Percentiles rank a stretch among this genome's conserved stretches.
phyloP scores from a whole-genome alignment of 2,113 vertebrate genomes.

The Merops nubicus region DNA sequence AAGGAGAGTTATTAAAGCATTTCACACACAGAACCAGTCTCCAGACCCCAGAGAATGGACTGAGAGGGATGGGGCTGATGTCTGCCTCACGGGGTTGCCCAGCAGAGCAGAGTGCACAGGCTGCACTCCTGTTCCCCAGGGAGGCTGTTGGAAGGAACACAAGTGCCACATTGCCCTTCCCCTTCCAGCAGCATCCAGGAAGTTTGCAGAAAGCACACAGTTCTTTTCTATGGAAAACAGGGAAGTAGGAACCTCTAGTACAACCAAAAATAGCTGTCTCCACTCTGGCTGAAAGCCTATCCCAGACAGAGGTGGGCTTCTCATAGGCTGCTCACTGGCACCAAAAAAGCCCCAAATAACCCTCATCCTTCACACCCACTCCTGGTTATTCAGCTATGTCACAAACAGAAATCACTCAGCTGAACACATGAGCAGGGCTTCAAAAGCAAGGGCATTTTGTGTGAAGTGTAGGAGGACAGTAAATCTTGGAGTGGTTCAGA shows the following conservation, averaged over 20 bases:
- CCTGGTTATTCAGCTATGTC: not conserved
- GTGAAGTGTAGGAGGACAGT: not conserved
- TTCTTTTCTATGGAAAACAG: not conserved
- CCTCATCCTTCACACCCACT: not conserved
- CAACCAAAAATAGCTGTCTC: not conserved
- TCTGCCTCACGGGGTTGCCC: not conserved
- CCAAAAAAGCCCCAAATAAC: not conserved
- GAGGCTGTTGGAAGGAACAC: not conserved
- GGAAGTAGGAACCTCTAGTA: not conserved
- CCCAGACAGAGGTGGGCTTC: not conserved
- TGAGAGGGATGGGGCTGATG: not conserved
- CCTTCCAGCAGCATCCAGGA: not conserved
- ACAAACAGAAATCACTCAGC: not conserved
- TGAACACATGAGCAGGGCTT: not conserved
- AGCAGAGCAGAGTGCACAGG: not conserved
- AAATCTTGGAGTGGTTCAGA: not conserved
- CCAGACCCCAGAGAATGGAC: not conserved
- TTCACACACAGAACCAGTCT: not conserved
- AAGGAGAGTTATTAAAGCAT: constrained; percentile 36
- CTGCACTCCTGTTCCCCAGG: not conserved
- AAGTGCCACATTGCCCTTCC: not conserved
- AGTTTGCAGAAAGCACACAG: not conserved
- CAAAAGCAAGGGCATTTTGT: not conserved
- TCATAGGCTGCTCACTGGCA: not conserved
- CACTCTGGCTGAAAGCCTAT: not conserved